Conservation (phyloP, 1,140 invertebrate species). For the Eumeta japonica region DNA sequence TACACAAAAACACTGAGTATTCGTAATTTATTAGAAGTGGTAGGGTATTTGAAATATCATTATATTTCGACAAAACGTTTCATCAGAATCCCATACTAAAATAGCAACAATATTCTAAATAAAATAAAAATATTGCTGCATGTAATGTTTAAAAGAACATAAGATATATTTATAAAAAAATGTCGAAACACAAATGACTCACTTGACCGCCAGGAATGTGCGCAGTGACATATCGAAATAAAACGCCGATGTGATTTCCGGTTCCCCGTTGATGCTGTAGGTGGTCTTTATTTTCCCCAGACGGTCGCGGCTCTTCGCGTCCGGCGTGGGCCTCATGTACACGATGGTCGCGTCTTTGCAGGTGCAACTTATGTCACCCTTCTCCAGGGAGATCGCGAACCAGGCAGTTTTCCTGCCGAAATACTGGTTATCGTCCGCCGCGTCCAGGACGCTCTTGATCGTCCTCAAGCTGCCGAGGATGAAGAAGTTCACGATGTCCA, state of each 20-base stretch:
- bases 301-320: constrained; percentile 61
- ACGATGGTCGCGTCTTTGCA: constrained; percentile 71
- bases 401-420: constrained; percentile 55
- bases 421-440: constrained; percentile 52
- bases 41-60: no score
- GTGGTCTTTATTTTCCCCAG: constrained; percentile 67
- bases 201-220: constrained; percentile 74
- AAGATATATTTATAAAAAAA: background rate
- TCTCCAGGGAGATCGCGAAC: constrained; percentile 66
- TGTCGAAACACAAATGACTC: constrained; percentile 14
- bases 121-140: no score
- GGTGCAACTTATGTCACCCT: constrained; percentile 65
- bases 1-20: no score
- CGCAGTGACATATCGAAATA: constrained; percentile 80
- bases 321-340: constrained; percentile 65
- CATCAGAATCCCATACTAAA: no score
- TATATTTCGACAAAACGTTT: no score
- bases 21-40: no score
- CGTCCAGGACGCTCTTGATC: constrained; percentile 69
- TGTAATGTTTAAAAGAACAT: no score
- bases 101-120: no score
- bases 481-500: constrained; percentile 88
- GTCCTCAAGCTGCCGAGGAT: constrained; percentile 70
- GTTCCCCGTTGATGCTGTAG: constrained; percentile 67
- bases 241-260: constrained; percentile 75